Evolutionary conservation across 2,888 invertebrate species (phyloP), one percentile per base, ranked within the genome.

Genomic region (Acleris sparsana): DNA sequence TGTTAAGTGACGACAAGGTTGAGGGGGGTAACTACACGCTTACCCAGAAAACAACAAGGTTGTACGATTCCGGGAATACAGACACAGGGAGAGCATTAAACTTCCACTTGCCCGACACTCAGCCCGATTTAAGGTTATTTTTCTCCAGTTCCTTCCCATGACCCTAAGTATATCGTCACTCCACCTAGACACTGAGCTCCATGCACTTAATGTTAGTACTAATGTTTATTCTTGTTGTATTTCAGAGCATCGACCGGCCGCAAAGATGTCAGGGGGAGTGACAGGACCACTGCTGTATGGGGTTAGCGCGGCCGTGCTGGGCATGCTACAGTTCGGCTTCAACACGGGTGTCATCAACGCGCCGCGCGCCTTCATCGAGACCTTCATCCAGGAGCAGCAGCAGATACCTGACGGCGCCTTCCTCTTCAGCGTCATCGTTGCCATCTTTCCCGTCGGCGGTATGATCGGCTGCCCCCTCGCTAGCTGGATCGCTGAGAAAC

Each of bases 371-470:
- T 94, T 94, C 81, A 95, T 95, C 75, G 94, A 94, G 81, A 89
- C 89, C 72, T 95, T 95, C 84, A 95, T 95, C 82, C 85, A 80
- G 25, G 91, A 93, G 69, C 88, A 89, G 51, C 93, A 94, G 75
- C 94, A 94, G 76, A 80, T 86, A 49, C 89, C 93, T 67, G 80
- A 84, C 55, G 87, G 93, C 39, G 88, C 91, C 67, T 80, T 94
- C 48, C 80, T 95, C 67, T 95, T 94, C 84, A 93, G 94, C 62
- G 84, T 96, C 67, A 94, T 95, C 33, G 96, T 96, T 62, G 94
- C 96, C 72, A 95, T 96, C 72, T 96, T 96, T 82, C 95, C 96
- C 57, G 93, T 96, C 53, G 96, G 96, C 20, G 97, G 96, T 39
- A 96, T 96, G 95, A 88, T 96, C 49, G 96, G 96, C 25, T 96